Evolutionary conservation across 2,888 invertebrate species (phyloP), one percentile per base, ranked within the genome.

Genomic region (Drosophila siamana): DNA sequence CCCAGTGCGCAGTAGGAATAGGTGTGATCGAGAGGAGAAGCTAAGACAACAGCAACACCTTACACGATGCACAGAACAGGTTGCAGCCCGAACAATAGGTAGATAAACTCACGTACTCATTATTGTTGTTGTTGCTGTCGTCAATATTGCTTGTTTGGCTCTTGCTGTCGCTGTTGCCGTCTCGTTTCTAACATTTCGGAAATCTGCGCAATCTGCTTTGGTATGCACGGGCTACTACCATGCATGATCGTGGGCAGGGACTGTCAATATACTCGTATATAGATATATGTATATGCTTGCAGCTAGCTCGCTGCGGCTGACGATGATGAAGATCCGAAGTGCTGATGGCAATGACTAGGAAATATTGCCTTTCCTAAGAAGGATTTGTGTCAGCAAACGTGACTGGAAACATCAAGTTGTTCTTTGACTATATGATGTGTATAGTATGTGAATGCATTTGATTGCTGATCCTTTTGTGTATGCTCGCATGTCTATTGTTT

Each of bases 361-460:
- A 77, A 79, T 86, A 88, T 85, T 82, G 86, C 86, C 83, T 85
- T 85, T 86, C 87, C 89, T 69, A 75, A 85, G 85, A 85, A 85
- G 85, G 85, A 85, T 85, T 85, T 88, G 87, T 88, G 89, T 86
- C 87, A 85, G 89, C 79, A 77, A 81, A 85, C 89, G 85, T 85
- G 85, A 85, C 85, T 85, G 66, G 89, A 88, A 84, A 84, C 66
- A 77, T 86, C 51, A 82, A 64, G 72, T 79, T 72, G 36, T 63
- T 4, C 5, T 24, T 24, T 6, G 26, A 26, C 26, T 26, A 4
- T 26, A 33, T 56, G 19, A 19, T 19, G 19, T 19, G 15, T 48
- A 2, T 47, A 55, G 2, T 47, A 55, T 61, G 55, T 69, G 51
- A 69, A 46, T 30, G 72, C 72, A 66, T 84, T 80, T 83, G 86